Percentiles rank a stretch among this genome's conserved stretches.
Evolutionary conservation across 2,888 invertebrate genomes (phyloP).

Genomic region (Xestoiulus laeticollis): DNA sequence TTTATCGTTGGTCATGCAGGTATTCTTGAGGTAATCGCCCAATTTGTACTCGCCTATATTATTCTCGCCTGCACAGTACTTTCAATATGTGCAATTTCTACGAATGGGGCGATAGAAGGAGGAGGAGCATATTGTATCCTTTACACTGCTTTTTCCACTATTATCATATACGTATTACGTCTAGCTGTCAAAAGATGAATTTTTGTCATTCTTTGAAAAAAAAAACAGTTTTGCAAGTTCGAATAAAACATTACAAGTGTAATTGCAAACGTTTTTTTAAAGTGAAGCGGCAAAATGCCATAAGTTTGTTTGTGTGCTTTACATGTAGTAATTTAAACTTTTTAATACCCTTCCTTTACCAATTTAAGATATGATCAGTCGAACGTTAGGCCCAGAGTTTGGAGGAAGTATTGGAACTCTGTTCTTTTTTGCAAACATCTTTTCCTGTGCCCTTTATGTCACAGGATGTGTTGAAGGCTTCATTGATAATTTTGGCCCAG

Average conservation of each 20-base stretch:
- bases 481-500: slow-evolving; percentile 68
- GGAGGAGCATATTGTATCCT: slow-evolving; percentile 99
- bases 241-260: too few relatives aligned
- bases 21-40: slow-evolving; percentile 81
- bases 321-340: too few relatives aligned
- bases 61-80: slow-evolving; percentile 95
- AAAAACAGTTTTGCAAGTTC: too few relatives aligned
- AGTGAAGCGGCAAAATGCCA: too few relatives aligned
- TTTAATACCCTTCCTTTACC: slow-evolving; percentile 2
- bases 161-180: not conserved
- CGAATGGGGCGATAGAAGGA: slow-evolving; percentile 98
- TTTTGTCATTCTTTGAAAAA: too few relatives aligned
- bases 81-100: slow-evolving; percentile 98
- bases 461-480: slow-evolving; percentile 96
- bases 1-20: slow-evolving; percentile 98
- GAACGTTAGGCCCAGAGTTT: slow-evolving; percentile 98
- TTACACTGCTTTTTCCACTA: slow-evolving; percentile 56
- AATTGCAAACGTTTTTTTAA: too few relatives aligned
- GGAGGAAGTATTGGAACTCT: slow-evolving; percentile 98
- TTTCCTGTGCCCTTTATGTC: slow-evolving; percentile 95
- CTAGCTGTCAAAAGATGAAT: too few relatives aligned
- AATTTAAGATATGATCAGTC: slow-evolving; percentile 93
- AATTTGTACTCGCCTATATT: slow-evolving; percentile 92
- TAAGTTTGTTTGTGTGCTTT: slow-evolving; percentile 54
- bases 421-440: slow-evolving; percentile 98